Percentiles rank a stretch among this genome's conserved stretches.
phyloP scores from a whole-genome alignment of 2,888 invertebrate genomes.

The Lissonota sp. region DNA sequence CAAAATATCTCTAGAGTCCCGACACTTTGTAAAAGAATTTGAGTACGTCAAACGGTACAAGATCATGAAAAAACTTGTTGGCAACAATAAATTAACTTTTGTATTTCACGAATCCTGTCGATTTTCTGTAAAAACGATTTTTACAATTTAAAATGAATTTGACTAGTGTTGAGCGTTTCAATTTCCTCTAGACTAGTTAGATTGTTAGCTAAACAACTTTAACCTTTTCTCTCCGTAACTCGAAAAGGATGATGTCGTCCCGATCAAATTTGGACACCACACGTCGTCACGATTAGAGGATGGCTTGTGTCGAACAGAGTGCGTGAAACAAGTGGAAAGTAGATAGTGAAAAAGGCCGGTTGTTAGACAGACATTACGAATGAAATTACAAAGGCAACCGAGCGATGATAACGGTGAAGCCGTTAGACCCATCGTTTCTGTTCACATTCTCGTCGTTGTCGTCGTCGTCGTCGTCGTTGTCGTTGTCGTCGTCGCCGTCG shows the following conservation, averaged over 20 bases:
- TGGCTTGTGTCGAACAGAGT: not conserved
- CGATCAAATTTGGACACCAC: not conserved
- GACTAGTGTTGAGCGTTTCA: no score
- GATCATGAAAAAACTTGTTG: no score
- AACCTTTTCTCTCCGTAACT: conserved; percentile 48
- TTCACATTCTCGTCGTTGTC: not conserved
- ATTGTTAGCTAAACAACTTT: no score
- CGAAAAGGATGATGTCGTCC: conserved; percentile 16
- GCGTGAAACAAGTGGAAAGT: conserved; percentile 25
- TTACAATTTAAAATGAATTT: no score
- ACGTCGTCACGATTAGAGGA: not conserved
- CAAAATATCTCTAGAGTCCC: no score
- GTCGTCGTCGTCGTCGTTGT: conserved; percentile 52
- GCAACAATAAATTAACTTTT: no score
- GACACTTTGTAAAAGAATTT: no score
- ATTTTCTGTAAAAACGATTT: no score
- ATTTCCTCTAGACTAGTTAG: no score
- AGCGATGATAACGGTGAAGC: conserved; percentile 63
- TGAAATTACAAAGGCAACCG: conserved; percentile 75
- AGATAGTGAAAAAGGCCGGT: conserved; percentile 38
- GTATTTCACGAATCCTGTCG: no score
- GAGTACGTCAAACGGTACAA: no score
- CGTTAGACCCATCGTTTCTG: conserved; percentile 56
- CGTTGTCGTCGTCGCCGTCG: conserved; percentile 65
- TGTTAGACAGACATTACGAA: conserved; percentile 71